Conservation (phyloP, 2,113 vertebrate genomes). For the Megaceryle maxima region DNA sequence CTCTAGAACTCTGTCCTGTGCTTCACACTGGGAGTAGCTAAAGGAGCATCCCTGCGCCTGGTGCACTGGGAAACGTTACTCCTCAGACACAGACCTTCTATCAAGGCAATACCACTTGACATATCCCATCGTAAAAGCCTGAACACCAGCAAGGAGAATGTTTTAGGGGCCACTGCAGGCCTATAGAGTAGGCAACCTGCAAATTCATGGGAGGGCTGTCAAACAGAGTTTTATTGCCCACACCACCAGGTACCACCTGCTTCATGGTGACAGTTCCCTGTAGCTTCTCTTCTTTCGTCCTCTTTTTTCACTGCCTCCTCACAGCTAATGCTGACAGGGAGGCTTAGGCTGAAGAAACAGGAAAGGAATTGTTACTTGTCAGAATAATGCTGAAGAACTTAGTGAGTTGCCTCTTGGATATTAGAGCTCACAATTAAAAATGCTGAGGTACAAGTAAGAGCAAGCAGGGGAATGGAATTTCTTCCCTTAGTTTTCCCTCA, state of each 20-base stretch:
- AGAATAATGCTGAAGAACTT: not conserved
- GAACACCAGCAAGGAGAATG: not conserved
- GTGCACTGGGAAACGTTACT: not conserved
- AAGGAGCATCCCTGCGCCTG: not conserved
- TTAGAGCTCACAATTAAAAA: not conserved
- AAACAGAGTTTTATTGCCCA: accelerated
- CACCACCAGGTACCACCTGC: accelerated
- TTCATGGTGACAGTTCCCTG: not conserved
- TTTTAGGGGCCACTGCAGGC: not conserved
- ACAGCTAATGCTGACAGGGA: not conserved
- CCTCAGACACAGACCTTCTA: not conserved
- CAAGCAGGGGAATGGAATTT: not conserved
- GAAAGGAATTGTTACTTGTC: not conserved
- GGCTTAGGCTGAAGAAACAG: not conserved
- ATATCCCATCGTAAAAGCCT: not conserved
- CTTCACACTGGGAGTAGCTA: not conserved
- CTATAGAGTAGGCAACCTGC: not conserved
- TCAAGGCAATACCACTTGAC: not conserved
- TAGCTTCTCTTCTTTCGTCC: not conserved
- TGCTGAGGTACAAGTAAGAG: not conserved
- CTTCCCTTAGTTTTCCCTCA: not conserved
- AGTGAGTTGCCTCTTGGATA: not conserved
- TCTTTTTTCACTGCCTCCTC: not conserved
- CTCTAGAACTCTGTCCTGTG: not conserved
- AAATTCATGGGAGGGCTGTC: not conserved